Conservation (phyloP, 2,113 vertebrate species). For the Chelonoidis abingdonii region DNA sequence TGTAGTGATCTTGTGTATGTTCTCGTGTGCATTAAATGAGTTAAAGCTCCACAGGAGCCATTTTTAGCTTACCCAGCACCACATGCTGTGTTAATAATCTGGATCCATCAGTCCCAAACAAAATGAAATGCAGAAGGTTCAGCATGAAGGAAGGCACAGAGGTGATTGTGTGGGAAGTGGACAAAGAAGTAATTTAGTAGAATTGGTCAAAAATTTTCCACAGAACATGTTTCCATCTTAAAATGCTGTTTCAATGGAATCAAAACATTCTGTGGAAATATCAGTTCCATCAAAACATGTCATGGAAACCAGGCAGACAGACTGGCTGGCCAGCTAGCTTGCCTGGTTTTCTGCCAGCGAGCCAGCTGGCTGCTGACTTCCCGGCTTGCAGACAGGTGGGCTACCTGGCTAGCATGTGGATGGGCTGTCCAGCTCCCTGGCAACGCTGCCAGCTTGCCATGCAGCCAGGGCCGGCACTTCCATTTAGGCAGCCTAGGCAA, state of each 20-base stretch:
- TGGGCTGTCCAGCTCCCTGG: neutral
- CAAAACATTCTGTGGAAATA: neutral
- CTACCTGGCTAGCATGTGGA: neutral
- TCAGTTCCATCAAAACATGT: neutral
- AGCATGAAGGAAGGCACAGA: neutral
- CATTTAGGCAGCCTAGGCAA: too few relatives aligned
- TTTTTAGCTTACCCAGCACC: neutral
- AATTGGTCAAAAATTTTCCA: neutral
- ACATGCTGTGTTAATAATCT: fast-evolving
- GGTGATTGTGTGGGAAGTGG: neutral
- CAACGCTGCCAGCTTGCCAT: neutral
- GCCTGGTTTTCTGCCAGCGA: neutral
- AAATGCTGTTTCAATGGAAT: neutral
- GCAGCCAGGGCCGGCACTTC: neutral
- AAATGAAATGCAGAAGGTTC: neutral
- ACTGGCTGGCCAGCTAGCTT: neutral
- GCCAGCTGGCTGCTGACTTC: neutral
- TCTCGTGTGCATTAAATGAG: neutral
- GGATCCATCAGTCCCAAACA: neutral
- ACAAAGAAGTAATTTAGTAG: neutral
- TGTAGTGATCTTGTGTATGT: neutral
- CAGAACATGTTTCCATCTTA: neutral
- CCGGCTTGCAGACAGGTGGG: neutral
- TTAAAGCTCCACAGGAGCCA: neutral
- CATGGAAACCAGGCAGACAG: neutral